Evolutionary conservation across 2,113 vertebrate genomes (phyloP).

Genomic region (Bufo bufo): DNA sequence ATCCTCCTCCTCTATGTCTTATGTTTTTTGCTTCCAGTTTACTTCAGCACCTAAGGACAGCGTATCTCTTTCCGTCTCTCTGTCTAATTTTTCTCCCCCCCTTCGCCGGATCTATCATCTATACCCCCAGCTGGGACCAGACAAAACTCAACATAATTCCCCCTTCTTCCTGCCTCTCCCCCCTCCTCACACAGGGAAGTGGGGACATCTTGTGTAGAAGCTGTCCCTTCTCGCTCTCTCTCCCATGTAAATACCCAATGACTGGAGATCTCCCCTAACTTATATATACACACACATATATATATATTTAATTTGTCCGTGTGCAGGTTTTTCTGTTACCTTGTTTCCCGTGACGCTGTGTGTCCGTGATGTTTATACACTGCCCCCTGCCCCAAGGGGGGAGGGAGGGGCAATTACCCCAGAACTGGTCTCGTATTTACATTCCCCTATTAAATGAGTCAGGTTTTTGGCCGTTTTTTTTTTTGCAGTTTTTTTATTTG

Average conservation of each 20-base stretch:
- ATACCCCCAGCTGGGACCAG: conserved; percentile 53
- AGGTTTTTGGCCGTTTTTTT: neutral
- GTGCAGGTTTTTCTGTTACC: conserved; percentile 55
- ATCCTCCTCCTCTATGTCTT: conserved; percentile 18
- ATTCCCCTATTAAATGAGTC: conserved; percentile 10
- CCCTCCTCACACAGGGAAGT: conserved; percentile 26
- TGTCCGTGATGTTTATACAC: conserved; percentile 53
- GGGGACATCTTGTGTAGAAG: conserved; percentile 50
- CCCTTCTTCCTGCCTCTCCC: conserved; percentile 49
- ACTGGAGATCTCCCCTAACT: conserved; percentile 46
- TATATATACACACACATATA: conserved; percentile 51
- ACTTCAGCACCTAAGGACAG: conserved; percentile 57
- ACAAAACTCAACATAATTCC: conserved; percentile 51
- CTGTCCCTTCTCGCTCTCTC: conserved; percentile 39
- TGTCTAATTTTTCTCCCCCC: conserved; percentile 43
- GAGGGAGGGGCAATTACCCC: conserved; percentile 45
- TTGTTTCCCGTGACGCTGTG: conserved; percentile 53
- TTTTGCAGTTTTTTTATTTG: conserved; percentile 12
- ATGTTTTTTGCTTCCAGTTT: conserved; percentile 42
- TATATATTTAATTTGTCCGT: conserved; percentile 57
- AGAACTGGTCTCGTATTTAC: conserved; percentile 40
- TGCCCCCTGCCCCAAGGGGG: conserved; percentile 5
- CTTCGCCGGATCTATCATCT: conserved; percentile 49
- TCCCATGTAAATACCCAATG: conserved; percentile 52
- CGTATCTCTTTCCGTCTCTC: conserved; percentile 49